phyloP scores from a whole-genome alignment of 2,113 vertebrate genomes.

The Hippoglossus stenolepis region DNA sequence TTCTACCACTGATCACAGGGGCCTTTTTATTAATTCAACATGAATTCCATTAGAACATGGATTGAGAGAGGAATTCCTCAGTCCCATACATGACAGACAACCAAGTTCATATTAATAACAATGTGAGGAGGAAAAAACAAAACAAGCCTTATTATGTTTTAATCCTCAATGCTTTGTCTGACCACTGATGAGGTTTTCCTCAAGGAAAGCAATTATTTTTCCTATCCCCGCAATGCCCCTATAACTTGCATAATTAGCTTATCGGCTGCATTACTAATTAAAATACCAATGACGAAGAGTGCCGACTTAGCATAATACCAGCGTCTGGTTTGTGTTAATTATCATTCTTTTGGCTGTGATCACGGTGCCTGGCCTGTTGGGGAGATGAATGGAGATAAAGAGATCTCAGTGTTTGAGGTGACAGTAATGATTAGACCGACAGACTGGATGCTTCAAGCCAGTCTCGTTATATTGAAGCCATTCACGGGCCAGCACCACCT shows the following conservation, averaged over 20 bases:
- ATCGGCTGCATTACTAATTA: constrained; percentile 83
- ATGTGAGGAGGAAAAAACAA: constrained; percentile 70
- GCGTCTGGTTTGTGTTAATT: constrained; percentile 72
- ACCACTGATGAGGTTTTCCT: constrained; percentile 77
- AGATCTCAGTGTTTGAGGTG: constrained; percentile 47
- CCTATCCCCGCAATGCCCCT: constrained; percentile 68
- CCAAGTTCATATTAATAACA: constrained; percentile 74
- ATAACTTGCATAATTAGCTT: constrained; percentile 84
- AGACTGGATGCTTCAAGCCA: constrained; percentile 43
- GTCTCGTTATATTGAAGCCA: constrained; percentile 26
- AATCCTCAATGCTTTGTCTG: constrained; percentile 77
- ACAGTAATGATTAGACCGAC: constrained; percentile 45
- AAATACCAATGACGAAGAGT: constrained; percentile 75
- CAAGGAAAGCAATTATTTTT: constrained; percentile 83
- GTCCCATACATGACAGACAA: constrained; percentile 21
- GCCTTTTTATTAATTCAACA: constrained; percentile 40
- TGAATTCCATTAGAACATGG: constrained; percentile 44
- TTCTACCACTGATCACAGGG: constrained; percentile 44
- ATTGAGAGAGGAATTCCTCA: constrained; percentile 33
- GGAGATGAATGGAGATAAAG: constrained; percentile 56
- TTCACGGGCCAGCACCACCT: constrained; percentile 12
- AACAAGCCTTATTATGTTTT: constrained; percentile 76
- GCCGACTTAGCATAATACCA: constrained; percentile 69
- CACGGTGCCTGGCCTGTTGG: constrained; percentile 37
- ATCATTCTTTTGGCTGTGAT: constrained; percentile 75